These are phyloP conservation scores for Nephrotoma flavescens DNA, from an alignment of 2,888 invertebrate genomes.

Conservation along the genomic window DNA sequence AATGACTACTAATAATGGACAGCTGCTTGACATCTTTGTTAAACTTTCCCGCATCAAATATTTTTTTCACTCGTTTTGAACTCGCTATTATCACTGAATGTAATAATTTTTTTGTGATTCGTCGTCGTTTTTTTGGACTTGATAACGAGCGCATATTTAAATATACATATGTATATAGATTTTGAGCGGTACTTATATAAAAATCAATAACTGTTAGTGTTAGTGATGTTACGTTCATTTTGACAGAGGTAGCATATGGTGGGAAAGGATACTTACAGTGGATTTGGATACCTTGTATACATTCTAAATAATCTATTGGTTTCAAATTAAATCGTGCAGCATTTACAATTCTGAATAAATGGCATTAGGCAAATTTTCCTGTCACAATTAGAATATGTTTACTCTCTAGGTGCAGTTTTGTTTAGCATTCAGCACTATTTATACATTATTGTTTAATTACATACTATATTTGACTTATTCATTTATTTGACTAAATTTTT, in stretches of 20 bases:
- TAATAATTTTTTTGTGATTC: not conserved
- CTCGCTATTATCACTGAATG: not conserved
- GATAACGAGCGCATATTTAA: not conserved
- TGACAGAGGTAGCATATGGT: not conserved
- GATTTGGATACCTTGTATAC: not conserved
- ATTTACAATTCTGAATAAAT: not conserved
- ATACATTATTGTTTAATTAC: too few relatives aligned
- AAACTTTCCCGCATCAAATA: not conserved
- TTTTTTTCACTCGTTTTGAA: not conserved
- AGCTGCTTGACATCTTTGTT: not conserved
- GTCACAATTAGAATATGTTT: too few relatives aligned
- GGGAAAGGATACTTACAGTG: not conserved
- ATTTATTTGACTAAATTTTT: too few relatives aligned
- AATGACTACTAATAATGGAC: not conserved
- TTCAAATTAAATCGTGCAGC: not conserved
- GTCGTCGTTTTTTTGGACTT: not conserved
- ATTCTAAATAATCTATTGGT: not conserved
- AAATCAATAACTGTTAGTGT: not conserved
- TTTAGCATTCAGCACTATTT: too few relatives aligned
- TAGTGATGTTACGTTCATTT: not conserved
- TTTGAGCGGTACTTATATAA: not conserved
- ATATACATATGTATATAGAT: not conserved
- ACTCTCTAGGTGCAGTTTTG: too few relatives aligned
- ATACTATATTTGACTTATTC: too few relatives aligned
- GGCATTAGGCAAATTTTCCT: not conserved